Base-by-base conservation (phyloP, 23 tunicate species). In the Trididemnum miniatum region DNA sequence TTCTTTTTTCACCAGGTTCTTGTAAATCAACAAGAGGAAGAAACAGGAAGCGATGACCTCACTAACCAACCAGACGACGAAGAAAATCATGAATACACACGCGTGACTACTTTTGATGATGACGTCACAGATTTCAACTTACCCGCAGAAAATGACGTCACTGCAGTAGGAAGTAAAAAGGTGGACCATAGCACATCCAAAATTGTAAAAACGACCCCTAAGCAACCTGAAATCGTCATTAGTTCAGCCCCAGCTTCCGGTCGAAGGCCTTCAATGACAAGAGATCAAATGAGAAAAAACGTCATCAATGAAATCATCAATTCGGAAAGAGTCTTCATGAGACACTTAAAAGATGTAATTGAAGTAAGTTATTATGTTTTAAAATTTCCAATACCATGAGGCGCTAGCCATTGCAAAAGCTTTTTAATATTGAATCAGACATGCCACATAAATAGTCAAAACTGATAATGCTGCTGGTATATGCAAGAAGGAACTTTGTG, bases 251-350 rank as follows among this genome's bases (percentile, higher is more conserved):
- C 82, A 15, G 38, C 64, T 2, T 24, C 59, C 9, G 38, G 15
- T 7, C 22, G 75, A 31, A 67, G 75, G n/a, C 38, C 37, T 67
- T 67, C 75, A 9, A 31, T 31, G 37, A 38, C 15, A 3, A 34
- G 83, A 24, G 71, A 83, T 63, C 80, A 81, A 20, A 87, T 95
- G 54, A 87, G 91, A 20, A 72, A 78, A 30, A 95, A 95, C 59
- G 98, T 95, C 80, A 71, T 89, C 37, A 76, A 85, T 20, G 98
- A 95, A 82, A 89, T 95, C 7, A 36, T 95, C 30, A 86, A 85
- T 51, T 85, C 95, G 1, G 98, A 95, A 50, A 76, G 89, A 20
- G 87, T 72, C 35, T 95, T 84, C 76, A 69, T 85, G 67, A 85
- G 88, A 28, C 98, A 95, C 59, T 62, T 95, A 69, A 81, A 73